Evolutionary conservation across 1,140 invertebrate species (phyloP), one percentile per base, ranked within the genome.

Genomic region (Listronotus oregonensis): DNA sequence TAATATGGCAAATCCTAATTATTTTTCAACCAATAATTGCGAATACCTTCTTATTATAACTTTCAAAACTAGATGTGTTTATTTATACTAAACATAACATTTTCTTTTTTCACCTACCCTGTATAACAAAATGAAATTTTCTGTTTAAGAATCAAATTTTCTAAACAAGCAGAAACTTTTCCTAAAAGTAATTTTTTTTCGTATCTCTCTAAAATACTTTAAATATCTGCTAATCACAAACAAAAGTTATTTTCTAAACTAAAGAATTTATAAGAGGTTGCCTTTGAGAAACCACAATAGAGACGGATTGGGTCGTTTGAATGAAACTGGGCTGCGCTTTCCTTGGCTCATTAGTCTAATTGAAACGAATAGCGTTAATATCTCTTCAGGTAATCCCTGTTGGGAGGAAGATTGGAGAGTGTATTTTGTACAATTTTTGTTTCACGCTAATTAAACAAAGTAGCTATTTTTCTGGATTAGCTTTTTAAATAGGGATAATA

Each of bases 301-400:
- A 54, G 60, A 63, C 39, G 49, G 50, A 63, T 63, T 32, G 60
- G 40, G 49, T 27, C 50, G 44, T 63, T 63, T 54, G 37, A 46
- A 63, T 54, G 49, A 34, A 44, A 52, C 18, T 44, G 49, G 21
- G 42, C 39, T 63, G 50, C 51, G 62, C 46, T 57, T 55, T 51
- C 40, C 46, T 52, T 51, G 54, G 42, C 63, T 65, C 63, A 39
- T 65, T 65, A 65, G 63, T 58, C 63, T 65, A 65, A 65, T 65
- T 65, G 63, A 65, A 65, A 65, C 55, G 55, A 65, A 65, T 65
- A 27, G 55, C 63, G 50, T 65, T 65, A 65, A 65, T 65, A 65
- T 65, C 63, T 65, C 49, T 65, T 65, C 63, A 65, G 63, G 63
- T 65, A 65, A 65, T 65, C 63, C 63, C 31, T 49, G 37, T 9